Evolutionary conservation across 2,888 invertebrate genomes (phyloP), one percentile per base, ranked within the genome.

Genomic region (Leptinotarsa peninsularis): DNA sequence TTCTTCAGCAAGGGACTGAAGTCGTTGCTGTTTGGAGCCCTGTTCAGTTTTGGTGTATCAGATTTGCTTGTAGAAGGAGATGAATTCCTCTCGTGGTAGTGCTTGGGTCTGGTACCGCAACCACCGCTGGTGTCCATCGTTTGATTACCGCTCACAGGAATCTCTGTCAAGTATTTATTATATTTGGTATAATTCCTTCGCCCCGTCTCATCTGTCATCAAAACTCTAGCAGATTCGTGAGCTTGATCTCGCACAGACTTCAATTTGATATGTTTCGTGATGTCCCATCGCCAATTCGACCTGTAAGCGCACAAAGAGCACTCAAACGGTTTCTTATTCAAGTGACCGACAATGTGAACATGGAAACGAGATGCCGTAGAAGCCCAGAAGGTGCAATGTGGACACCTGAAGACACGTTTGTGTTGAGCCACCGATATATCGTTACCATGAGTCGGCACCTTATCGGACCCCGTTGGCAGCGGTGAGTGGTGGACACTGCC

Each of bases 281-380:
- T 96, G 89, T 98, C 98, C 96, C 97, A 98, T 80, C 97, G 93
- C 97, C 98, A 98, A 87, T 98, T 98, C 49, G 97, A 97, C 82
- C 96, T 93, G 86, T 97, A 96, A 72, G 95, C 94, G 89, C 98
- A 98, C 18, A 96, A 90, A 1, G 98, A 97, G 89, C 98, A 98
- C 88, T 97, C 96, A 88, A 97, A 98, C 0, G 98, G 98, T 86
- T 97, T 96, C 86, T 95, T 95, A 88, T 97, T 97, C 81, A 96
- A 90, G 88, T 97, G 97, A 2, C 96, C 96, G 15, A 97, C 96
- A 82, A 97, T 96, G 88, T 97, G 97, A 4, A 97, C 96, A 88
- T 97, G 97, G 88, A 97, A 97, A 77, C 97, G 92, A 33, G 96
- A 96, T 14, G 97, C 96, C 17, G 97, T 97, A 15, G 96, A 95